Evolutionary conservation across 2,888 invertebrate genomes (phyloP).

Genomic region (Apamea anceps): DNA sequence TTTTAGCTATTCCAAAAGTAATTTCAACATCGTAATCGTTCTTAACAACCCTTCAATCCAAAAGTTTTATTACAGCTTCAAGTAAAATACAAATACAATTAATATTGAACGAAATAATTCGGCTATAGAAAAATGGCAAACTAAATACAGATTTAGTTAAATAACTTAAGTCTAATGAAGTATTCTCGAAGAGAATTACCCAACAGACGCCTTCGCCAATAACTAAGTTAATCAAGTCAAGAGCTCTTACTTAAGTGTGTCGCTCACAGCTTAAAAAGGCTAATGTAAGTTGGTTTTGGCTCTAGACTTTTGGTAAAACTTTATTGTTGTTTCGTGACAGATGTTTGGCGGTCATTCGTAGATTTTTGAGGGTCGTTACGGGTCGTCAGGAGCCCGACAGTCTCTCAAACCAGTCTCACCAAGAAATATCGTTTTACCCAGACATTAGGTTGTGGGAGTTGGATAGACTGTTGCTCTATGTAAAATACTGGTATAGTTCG

Average conservation of each 20-base stretch:
- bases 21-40: not conserved
- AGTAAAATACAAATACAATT: constrained; percentile 28
- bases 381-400: not conserved
- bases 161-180: constrained; percentile 66
- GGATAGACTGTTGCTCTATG: not conserved
- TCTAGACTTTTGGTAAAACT: constrained; percentile 11
- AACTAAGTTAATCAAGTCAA: constrained; percentile 80
- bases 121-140: constrained; percentile 19
- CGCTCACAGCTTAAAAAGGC: constrained; percentile 70
- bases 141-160: constrained; percentile 27
- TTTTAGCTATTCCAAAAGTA: constrained; percentile 4
- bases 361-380: not conserved
- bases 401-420: not conserved
- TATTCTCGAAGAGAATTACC: constrained; percentile 63
- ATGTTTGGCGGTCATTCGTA: not conserved
- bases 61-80: not conserved
- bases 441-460: not conserved
- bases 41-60: not conserved
- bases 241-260: constrained; percentile 74
- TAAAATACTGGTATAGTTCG: not conserved
- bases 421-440: not conserved
- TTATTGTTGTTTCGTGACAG: not conserved
- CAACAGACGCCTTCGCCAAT: constrained; percentile 70
- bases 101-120: constrained; percentile 11
- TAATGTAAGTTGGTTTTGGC: constrained; percentile 64